Percentiles rank a stretch among this genome's conserved stretches.
These are phyloP conservation scores for Taxidea taxus DNA, from an alignment of 2,113 vertebrate species.

Conservation along the genomic window DNA sequence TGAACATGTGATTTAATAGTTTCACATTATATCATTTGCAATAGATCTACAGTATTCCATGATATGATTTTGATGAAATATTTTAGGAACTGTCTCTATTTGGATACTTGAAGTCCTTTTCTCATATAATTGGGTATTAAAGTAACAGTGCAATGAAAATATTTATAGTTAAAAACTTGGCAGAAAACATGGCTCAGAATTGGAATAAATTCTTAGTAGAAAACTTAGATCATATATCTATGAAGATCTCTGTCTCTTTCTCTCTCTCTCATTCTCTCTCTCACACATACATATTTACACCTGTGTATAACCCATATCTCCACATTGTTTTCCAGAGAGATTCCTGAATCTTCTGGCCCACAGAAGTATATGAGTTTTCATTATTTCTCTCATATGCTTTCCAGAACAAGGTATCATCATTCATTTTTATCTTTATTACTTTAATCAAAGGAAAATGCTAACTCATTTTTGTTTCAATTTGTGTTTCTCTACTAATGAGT, in stretches of 20 bases:
- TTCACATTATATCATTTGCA: background rate
- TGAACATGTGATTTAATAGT: background rate
- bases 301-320: background rate
- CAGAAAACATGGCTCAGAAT: background rate
- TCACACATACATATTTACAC: background rate
- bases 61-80: background rate
- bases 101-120: background rate
- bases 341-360: background rate
- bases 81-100: background rate
- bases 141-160: background rate
- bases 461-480: conserved; percentile 35
- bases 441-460: conserved; percentile 28
- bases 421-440: conserved; percentile 30
- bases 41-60: background rate
- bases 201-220: background rate
- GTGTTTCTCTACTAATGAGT: background rate
- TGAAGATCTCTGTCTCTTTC: background rate
- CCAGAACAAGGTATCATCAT: background rate
- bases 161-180: background rate
- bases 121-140: background rate
- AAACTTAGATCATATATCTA: background rate
- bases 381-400: background rate
- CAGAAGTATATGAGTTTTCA: background rate
- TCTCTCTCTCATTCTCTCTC: background rate
- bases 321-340: background rate